Conservation (phyloP, 2,888 invertebrate genomes). For the Acronicta psi region DNA sequence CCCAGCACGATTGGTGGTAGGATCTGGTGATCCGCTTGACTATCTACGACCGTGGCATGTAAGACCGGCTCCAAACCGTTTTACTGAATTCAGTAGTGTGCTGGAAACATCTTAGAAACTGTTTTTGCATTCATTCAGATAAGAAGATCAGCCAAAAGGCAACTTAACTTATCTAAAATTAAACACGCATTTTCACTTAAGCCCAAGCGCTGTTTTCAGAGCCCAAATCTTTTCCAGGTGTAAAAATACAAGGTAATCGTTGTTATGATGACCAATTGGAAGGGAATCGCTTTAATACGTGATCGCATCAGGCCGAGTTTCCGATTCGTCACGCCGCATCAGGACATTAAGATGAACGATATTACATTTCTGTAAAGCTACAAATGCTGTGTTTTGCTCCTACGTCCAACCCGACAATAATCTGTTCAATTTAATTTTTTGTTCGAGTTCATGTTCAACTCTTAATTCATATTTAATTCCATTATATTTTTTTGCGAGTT, state of each 20-base stretch:
- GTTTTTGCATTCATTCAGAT: no score
- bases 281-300: conserved; percentile 67
- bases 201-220: conserved; percentile 25
- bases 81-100: no score
- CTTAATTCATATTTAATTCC: conserved; percentile 34
- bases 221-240: conserved; percentile 37
- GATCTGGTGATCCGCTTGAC: no score
- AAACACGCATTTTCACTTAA: neutral
- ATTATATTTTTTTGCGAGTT: conserved; percentile 34
- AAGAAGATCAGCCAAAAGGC: no score
- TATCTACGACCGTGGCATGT: no score
- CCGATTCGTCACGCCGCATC: conserved; percentile 73
- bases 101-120: no score
- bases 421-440: conserved; percentile 38
- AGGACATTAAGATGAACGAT: conserved; percentile 59
- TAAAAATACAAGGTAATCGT: conserved; percentile 48
- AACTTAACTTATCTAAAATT: no score
- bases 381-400: conserved; percentile 40
- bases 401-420: conserved; percentile 25
- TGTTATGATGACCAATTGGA: conserved; percentile 45
- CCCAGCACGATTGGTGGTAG: no score
- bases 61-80: no score
- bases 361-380: conserved; percentile 45
- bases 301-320: conserved; percentile 72
- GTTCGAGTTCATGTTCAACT: conserved; percentile 18